Base-by-base conservation (phyloP, 2,888 invertebrate species). In the Pristionchus japonicus region DNA sequence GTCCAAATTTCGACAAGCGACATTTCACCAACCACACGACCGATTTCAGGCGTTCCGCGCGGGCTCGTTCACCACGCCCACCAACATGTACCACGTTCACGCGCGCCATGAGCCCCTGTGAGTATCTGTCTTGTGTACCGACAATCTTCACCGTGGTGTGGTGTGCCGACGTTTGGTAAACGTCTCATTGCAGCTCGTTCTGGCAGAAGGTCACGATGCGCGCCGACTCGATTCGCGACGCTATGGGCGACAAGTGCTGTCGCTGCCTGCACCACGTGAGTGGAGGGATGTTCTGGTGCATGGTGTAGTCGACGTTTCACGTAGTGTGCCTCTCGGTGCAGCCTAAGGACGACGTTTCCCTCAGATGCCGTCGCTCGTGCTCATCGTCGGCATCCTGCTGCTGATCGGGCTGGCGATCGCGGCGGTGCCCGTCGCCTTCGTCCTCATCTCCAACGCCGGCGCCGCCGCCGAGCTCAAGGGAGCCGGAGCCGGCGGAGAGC, bases 241-340 rank as follows among this genome's bases (percentile, higher is more conserved):
- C 77, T 37, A 77, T 87, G 87, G 87, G 77, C 57, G 87, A 87
- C 77, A 87, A 77, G 77, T 87, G 87, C 61, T 87, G 87, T n/a
- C 77, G 77, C 77, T 87, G 87, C 61, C 57, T 87, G 17, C 77
- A 80, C 61, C 52, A 87, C 43, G 87, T 87, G 40, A 77, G 87
- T 87, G 13, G 15, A 17, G 82, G n/a, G 15, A 9, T 47, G 17
- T n/a, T n/a, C 7, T 82, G 20, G 34, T 43, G 77, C 77, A 20
- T 43, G n/a, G 17, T 43, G n/a, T 20, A 37, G 52, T 7, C 85
- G 34, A 27, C 67, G 31, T 34, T 47, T n/a, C 20, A 23, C 34
- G 43, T 27, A 61, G 61, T 64, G 61, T 40, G 15, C 31, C 34
- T 11, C 40, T 3, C 3, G 20, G 49, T 52, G 82, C 82, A 34